phyloP scores from a whole-genome alignment of 1,140 invertebrate genomes.

The Whitmania pigra region DNA sequence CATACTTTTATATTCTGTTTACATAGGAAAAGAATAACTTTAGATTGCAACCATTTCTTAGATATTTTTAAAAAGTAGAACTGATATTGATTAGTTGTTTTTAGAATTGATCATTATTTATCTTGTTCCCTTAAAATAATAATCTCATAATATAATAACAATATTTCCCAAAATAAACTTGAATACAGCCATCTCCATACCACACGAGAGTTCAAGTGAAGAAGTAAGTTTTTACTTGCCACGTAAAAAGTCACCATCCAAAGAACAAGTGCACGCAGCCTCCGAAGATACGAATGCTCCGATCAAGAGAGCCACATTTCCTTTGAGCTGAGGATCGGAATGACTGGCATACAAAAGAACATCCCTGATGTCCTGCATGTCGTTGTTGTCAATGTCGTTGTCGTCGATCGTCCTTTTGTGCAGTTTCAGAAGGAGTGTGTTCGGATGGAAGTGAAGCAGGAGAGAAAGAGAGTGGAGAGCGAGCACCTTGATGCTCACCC shows the following conservation, averaged over 20 bases:
- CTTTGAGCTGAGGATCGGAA: slow-evolving; percentile 67
- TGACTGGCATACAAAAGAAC: slow-evolving; percentile 58
- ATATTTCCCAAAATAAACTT: no score
- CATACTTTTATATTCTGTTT: no score
- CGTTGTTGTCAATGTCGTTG: slow-evolving; percentile 18
- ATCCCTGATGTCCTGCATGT: slow-evolving; percentile 51
- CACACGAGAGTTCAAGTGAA: background rate
- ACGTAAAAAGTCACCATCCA: background rate
- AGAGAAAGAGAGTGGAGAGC: slow-evolving; percentile 60
- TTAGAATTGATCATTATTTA: background rate
- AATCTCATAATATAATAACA: no score
- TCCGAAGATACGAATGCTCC: slow-evolving; percentile 2
- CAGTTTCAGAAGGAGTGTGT: slow-evolving; percentile 29
- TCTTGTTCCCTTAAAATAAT: no score
- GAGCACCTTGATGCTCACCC: slow-evolving; percentile 71
- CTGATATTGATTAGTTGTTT: background rate
- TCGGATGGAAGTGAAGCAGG: slow-evolving; percentile 56
- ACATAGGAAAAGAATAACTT: no score
- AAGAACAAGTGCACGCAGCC: background rate
- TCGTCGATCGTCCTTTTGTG: slow-evolving; percentile 10
- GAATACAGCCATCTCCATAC: no score
- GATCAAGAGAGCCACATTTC: slow-evolving; percentile 47
- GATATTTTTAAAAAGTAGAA: no score
- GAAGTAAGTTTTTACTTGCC: background rate
- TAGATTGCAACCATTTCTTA: no score